Evolutionary conservation across 2,888 invertebrate genomes (phyloP), one percentile per base, ranked within the genome.

Genomic region (Drosophila melanocephala): DNA sequence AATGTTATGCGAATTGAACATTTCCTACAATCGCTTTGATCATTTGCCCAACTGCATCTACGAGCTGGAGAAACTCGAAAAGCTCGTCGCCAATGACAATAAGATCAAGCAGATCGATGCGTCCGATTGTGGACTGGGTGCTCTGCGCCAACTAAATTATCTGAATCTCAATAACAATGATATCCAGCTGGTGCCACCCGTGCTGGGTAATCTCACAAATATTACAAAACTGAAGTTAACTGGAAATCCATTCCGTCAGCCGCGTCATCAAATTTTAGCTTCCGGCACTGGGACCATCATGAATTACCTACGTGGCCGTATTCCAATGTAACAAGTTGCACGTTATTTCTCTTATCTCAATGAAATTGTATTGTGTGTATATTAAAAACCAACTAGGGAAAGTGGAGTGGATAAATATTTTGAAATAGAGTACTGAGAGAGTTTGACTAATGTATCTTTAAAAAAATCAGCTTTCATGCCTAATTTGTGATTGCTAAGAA

Each of bases 181-280:
- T 91, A 96, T 98, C 61, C 93, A 93, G 60, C 94, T 95, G 37
- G 96, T 98, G 61, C 98, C 98, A 12, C 97, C 98, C 0, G 96
- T 96, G 85, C 94, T 98, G 55, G 98, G 98, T 39, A 96, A 96
- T 90, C 95, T 97, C 89, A 96, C 94, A 30, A 96, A 97, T 80
- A 93, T 98, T 60, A 95, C 96, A 86, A 95, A 95, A 19, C 93
- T 98, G 82, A 96, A 96, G 88, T 93, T 98, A 65, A 96, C 95
- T 93, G 98, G 98, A 53, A 98, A 98, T 93, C 95, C 96, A 67
- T 98, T 98, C 93, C 95, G 97, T 52, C 97, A 97, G 91, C 98
- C 98, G 12, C 95, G 98, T 2, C 97, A 98, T 93, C 96, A 97
- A 30, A 95, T 98, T 73, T 94, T 98, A 57, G 95, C 95, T 60